Evolutionary conservation across 92 coral and sea anemone genomes (phyloP).

Genomic region (Palythoa grandis): DNA sequence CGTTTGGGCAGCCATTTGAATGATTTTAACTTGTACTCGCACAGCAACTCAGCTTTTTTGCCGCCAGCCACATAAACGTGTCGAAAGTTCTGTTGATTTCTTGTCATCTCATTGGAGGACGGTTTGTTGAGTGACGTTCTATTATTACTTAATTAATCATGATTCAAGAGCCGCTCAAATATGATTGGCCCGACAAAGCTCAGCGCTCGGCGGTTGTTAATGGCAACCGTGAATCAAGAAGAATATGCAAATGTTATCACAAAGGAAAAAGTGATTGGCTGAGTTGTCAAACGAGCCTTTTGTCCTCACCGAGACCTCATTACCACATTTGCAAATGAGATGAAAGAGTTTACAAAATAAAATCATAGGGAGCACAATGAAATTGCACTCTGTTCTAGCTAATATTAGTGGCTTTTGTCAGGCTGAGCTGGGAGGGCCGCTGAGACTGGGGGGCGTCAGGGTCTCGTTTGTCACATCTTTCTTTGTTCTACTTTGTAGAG

Average conservation of each 20-base stretch:
- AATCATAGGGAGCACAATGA: slow-evolving; percentile 81
- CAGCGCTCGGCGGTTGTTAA: slow-evolving; percentile 72
- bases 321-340: slow-evolving; percentile 98
- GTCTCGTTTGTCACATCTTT: slow-evolving; percentile 42
- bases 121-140: slow-evolving; percentile 96
- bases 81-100: slow-evolving; percentile 88
- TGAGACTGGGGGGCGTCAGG: slow-evolving; percentile 66
- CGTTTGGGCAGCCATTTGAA: slow-evolving; percentile 91
- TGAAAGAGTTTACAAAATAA: slow-evolving; percentile 83
- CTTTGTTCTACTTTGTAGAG: slow-evolving; percentile 54
- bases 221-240: slow-evolving; percentile 82
- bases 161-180: slow-evolving; percentile 74
- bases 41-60: slow-evolving; percentile 81
- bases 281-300: slow-evolving; percentile 73
- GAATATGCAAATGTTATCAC: slow-evolving; percentile 91
- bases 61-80: slow-evolving; percentile 99
- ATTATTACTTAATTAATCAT: slow-evolving; percentile 99
- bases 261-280: slow-evolving; percentile 69
- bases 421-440: slow-evolving; percentile 67
- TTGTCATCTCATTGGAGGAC: slow-evolving; percentile 92
- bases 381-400: slow-evolving; percentile 67
- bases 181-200: slow-evolving; percentile 78
- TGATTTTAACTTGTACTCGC: slow-evolving; percentile 69
- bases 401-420: slow-evolving; percentile 79
- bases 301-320: slow-evolving; percentile 88